These are phyloP conservation scores for Dasyornis broadbenti DNA, from an alignment of 2,113 vertebrate genomes.

Conservation along the genomic window DNA sequence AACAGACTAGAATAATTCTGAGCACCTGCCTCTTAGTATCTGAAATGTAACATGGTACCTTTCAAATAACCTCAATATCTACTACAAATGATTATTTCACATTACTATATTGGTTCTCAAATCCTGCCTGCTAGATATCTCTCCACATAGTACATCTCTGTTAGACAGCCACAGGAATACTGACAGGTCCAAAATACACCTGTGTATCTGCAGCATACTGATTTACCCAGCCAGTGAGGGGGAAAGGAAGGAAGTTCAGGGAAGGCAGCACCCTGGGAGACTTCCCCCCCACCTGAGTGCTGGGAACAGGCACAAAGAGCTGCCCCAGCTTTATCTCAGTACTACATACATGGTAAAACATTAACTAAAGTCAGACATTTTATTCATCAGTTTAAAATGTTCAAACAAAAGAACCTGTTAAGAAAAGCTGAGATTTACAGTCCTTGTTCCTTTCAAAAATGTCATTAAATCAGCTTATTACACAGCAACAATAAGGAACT, in stretches of 20 bases:
- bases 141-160: background rate
- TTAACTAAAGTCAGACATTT: background rate
- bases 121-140: background rate
- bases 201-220: fast-evolving
- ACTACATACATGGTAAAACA: fast-evolving
- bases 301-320: background rate
- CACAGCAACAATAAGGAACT: background rate
- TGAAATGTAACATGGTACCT: fast-evolving
- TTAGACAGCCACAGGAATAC: background rate
- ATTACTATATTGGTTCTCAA: background rate
- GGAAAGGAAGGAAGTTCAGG: background rate
- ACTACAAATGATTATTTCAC: background rate
- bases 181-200: background rate
- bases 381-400: background rate
- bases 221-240: fast-evolving
- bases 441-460: background rate
- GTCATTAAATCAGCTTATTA: background rate
- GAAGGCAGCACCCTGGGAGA: background rate
- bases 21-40: background rate
- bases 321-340: background rate
- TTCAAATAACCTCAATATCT: background rate
- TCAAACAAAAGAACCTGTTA: background rate
- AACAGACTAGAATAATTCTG: background rate
- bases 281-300: background rate
- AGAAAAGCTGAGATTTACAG: background rate